Evolutionary conservation across 2,797 vertebrate genomes (phyloP), one percentile per base, ranked within the genome.

Genomic region (Arctocebus calabarensis): DNA sequence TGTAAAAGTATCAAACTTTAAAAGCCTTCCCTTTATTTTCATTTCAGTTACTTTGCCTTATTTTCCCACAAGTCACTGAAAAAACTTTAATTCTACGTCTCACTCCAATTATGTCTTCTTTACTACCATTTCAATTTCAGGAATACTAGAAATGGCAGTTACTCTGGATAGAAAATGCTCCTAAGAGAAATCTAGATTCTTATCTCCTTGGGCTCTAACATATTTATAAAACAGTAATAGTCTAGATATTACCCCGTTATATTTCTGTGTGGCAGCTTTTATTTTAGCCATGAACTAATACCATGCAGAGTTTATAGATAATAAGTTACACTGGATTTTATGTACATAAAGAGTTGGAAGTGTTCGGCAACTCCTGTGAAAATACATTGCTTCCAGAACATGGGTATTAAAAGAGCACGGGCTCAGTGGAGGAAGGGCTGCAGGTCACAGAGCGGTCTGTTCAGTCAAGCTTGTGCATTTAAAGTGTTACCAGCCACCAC

Each of bases 301-400:
- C 23, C 34, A 40, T 61, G 48, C 1, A 87, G 19, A 68, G 6
- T 64, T 97, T 96, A 88, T 84, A 95, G 91, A 84, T 77, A 79
- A 13, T 90, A 27, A 82, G 83, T 82, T 32, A 74, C 96, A 11
- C 4, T 79, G 57, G 77, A 87, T 96, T 95, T 97, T 96, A 91
- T 95, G 94, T 86, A 45, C 88, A 94, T 93, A 79, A 66, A 92
- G 52, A 88, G 52, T 89, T 94, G 96, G 37, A 88, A 94, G 11
- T 70, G 94, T 37, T 79, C 27, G 91, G 37, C 71, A 94, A 68
- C 43, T 93, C 23, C 68, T 68, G 73, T 95, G 75, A 91, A 98
- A 98, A 98, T 81, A 84, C 88, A 96, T 97, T 95, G 68, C 84
- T 97, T 94, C 83, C 43, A 93, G 74, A 71, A 92, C 1, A 96